Conservation (phyloP, 1,140 invertebrate genomes). For the Temnothorax nylanderi region DNA sequence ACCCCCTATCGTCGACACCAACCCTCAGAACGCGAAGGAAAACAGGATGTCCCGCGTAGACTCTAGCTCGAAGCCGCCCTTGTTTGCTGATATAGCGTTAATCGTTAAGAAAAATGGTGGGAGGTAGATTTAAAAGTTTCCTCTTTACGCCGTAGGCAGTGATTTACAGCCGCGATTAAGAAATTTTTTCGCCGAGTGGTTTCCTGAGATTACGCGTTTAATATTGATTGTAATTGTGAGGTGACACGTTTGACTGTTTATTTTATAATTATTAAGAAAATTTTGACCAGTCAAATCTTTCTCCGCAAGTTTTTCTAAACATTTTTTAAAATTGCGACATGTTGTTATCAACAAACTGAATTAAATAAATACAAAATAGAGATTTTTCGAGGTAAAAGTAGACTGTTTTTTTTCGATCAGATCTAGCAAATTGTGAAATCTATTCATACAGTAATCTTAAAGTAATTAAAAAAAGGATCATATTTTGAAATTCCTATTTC, state of each 20-base stretch:
- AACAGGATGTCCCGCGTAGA: slow-evolving; percentile 48
- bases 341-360: not conserved
- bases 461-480: not conserved
- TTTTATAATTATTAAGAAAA: not conserved
- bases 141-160: not conserved
- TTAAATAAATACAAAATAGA: not conserved
- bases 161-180: not conserved
- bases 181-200: not conserved
- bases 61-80: not conserved
- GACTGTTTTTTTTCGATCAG: not conserved
- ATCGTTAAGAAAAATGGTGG: not conserved
- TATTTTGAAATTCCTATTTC: slow-evolving; percentile 2
- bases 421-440: not conserved
- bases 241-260: not conserved
- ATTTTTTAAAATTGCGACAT: not conserved
- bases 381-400: not conserved
- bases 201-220: not conserved
- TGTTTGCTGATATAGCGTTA: slow-evolving; percentile 56
- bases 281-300: not conserved
- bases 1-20: slow-evolving; percentile 67
- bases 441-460: not conserved
- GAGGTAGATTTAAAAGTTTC: not conserved
- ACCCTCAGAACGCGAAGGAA: slow-evolving; percentile 59
- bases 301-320: not conserved
- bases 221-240: not conserved